Evolutionary conservation across 2,888 invertebrate species (phyloP).

Genomic region (Dryomyza anilis): DNA sequence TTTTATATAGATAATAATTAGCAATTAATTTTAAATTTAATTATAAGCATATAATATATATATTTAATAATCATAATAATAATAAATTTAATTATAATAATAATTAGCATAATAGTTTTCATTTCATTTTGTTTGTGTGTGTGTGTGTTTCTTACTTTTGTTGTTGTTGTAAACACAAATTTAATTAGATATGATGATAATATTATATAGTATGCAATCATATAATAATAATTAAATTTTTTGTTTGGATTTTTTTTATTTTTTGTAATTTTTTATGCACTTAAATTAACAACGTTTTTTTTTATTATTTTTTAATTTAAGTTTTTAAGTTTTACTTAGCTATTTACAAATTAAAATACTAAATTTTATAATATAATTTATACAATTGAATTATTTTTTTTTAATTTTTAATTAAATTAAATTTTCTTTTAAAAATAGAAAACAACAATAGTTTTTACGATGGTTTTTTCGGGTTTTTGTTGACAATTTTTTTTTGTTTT

Average conservation of each 20-base stretch:
- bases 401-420: conserved; percentile 21
- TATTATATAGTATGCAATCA: conserved; percentile 37
- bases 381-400: conserved; percentile 9
- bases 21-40: conserved; percentile 21
- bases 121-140: too few species aligned
- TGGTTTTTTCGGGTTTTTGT: not conserved
- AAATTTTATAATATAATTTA: not conserved
- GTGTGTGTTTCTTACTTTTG: too few species aligned
- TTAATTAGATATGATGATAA: too few species aligned
- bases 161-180: conserved; percentile 8
- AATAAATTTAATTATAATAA: conserved; percentile 18
- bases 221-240: conserved; percentile 39
- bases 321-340: conserved; percentile 8
- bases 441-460: conserved; percentile 41
- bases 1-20: conserved; percentile 26
- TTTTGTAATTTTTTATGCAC: conserved; percentile 27
- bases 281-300: conserved; percentile 28
- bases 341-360: conserved; percentile 18
- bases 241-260: conserved; percentile 36
- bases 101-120: conserved; percentile 23
- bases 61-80: conserved; percentile 47
- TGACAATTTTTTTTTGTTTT: not conserved
- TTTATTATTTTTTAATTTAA: not conserved
- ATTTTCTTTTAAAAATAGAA: conserved; percentile 47
- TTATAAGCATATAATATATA: conserved; percentile 41